Conservation (phyloP, 1,140 invertebrate species). For the Aphaenogaster floridana region DNA sequence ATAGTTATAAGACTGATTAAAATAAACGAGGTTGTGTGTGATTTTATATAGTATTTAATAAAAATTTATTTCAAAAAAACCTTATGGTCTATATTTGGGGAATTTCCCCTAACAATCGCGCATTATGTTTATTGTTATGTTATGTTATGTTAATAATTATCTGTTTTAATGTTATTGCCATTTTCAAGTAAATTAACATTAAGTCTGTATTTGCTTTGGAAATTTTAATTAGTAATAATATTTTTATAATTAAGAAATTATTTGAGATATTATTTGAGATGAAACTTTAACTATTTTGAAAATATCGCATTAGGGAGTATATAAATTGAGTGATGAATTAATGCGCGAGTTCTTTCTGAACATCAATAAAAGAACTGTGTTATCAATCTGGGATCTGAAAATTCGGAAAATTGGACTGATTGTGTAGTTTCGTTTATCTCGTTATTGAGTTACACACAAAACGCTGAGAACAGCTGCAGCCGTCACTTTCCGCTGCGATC, state of each 20-base stretch:
- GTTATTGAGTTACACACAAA: conserved; percentile 73
- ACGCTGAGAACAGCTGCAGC: conserved; percentile 74
- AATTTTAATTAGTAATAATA: conserved; percentile 17
- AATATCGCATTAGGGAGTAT: not conserved
- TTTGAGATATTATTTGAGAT: not conserved
- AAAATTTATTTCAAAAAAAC: no score
- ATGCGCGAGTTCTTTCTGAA: not conserved
- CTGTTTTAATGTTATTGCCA: not conserved
- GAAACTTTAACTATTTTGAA: not conserved
- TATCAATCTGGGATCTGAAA: conserved; percentile 26
- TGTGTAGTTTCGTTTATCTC: conserved; percentile 67
- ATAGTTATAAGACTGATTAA: no score
- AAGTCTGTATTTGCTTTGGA: not conserved
- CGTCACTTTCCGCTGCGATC: conserved; percentile 72
- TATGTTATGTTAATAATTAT: not conserved
- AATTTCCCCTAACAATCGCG: no score
- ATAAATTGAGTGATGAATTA: not conserved
- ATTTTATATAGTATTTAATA: no score
- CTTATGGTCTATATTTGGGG: no score
- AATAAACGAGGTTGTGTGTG: no score
- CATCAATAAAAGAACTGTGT: not conserved
- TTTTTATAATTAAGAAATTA: conserved; percentile 5
- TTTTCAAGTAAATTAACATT: not conserved
- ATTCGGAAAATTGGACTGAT: conserved; percentile 40
- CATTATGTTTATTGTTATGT: no score